These are phyloP conservation scores for Syngnathus typhle DNA, from an alignment of 2,113 vertebrate genomes.

Conservation along the genomic window DNA sequence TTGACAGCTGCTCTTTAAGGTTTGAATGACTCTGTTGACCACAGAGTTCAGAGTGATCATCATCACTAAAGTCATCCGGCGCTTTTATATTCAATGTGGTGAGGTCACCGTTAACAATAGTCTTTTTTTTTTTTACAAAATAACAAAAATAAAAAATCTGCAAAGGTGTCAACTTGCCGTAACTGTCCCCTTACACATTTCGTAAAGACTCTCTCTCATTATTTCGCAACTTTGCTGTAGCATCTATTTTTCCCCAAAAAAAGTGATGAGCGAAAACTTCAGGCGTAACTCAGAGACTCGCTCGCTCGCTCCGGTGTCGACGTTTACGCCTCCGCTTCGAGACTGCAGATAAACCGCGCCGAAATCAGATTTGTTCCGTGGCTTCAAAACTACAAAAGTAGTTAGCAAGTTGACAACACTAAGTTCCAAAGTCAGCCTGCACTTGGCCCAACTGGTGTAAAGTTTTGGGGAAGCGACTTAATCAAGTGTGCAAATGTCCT, in stretches of 20 bases:
- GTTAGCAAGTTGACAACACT: conserved; percentile 1
- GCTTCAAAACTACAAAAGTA: neutral
- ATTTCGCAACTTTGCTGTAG: neutral
- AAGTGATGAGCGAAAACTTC: neutral
- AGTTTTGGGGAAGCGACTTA: conserved; percentile 11
- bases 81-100: conserved; percentile 22
- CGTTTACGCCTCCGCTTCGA: neutral
- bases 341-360: neutral
- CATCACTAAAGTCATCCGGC: conserved; percentile 47
- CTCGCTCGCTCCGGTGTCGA: neutral
- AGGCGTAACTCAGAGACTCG: neutral
- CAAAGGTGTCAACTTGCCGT: too few species aligned
- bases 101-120: conserved; percentile 9
- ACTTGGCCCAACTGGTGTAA: neutral
- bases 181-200: too few species aligned
- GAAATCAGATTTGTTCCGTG: neutral
- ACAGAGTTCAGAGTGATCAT: conserved; percentile 54
- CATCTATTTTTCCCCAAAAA: too few species aligned
- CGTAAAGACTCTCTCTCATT: too few species aligned
- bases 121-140: neutral
- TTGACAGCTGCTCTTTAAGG: conserved; percentile 59
- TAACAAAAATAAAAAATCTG: neutral
- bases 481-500: conserved; percentile 44
- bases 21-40: conserved; percentile 57
- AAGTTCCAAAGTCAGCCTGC: neutral